These are phyloP conservation scores for Oncorhynchus clarkii DNA, from an alignment of 2,113 vertebrate species.

Conservation along the genomic window DNA sequence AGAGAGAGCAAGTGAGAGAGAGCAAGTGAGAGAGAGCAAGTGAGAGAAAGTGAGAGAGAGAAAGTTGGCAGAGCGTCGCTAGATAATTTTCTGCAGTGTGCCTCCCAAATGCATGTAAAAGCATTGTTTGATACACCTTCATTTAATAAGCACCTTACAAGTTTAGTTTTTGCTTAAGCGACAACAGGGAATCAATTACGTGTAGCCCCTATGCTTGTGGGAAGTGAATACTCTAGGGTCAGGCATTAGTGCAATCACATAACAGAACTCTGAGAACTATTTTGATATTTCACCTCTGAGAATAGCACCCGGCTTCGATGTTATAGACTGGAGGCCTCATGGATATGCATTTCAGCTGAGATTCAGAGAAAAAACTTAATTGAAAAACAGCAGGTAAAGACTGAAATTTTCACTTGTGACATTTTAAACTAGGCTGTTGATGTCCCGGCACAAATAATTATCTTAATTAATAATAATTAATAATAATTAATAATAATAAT, in stretches of 20 bases:
- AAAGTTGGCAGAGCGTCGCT: conserved; percentile 23
- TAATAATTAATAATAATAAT: too few relatives aligned
- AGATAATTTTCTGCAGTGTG: conserved; percentile 7
- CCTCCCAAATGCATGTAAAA: conserved; percentile 28
- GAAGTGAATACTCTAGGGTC: neutral
- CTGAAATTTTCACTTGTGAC: conserved; percentile 53
- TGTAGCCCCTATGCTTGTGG: neutral
- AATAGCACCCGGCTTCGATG: neutral
- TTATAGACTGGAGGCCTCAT: neutral
- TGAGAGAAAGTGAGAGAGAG: neutral
- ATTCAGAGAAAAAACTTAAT: neutral
- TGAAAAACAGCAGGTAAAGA: conserved; percentile 38
- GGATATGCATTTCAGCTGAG: neutral
- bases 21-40: neutral
- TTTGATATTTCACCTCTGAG: neutral
- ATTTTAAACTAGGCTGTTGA: conserved; percentile 66
- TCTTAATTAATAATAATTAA: too few relatives aligned
- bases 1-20: neutral
- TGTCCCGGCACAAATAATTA: conserved; percentile 60
- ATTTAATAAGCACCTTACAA: conserved; percentile 31
- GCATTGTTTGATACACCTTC: conserved; percentile 14
- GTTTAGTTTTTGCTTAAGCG: neutral
- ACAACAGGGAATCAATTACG: neutral
- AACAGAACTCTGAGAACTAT: neutral
- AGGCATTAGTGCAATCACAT: neutral